Conservation (phyloP, 1,140 invertebrate species). For the Ptiloglossa arizonensis region DNA sequence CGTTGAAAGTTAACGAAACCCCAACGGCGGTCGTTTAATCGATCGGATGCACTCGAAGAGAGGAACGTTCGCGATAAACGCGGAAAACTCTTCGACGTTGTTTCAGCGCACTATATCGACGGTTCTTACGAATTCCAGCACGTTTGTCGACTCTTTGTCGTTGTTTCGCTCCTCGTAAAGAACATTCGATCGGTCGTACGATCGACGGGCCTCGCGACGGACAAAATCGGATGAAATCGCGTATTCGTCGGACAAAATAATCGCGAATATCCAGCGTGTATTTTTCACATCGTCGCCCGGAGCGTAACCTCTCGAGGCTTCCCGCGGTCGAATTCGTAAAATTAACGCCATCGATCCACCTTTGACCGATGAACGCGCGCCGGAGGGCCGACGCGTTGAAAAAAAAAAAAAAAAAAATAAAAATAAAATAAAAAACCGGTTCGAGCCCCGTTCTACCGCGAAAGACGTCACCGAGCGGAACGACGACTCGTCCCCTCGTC, state of each 20-base stretch:
- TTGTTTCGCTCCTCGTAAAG: not conserved
- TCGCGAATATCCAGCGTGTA: no score
- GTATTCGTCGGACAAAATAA: no score
- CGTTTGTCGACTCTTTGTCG: no score
- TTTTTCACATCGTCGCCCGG: no score
- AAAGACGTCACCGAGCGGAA: not conserved
- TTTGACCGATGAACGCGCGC: not conserved
- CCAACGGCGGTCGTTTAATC: conserved; percentile 4
- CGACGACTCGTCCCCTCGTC: not conserved
- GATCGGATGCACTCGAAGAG: not conserved
- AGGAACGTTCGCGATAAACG: not conserved
- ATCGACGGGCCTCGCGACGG: no score
- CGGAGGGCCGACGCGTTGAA: not conserved
- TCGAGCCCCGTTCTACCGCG: not conserved
- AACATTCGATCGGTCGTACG: no score
- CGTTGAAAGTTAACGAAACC: not conserved
- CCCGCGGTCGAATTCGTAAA: not conserved
- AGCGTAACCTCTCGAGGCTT: not conserved
- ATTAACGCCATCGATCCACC: not conserved
- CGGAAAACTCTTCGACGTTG: not conserved
- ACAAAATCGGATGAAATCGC: no score
- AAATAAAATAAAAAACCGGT: conserved; percentile 12
- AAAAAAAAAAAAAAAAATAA: no score
- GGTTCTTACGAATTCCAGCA: not conserved
- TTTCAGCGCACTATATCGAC: not conserved